Percentiles rank a stretch among this genome's conserved stretches.
Conservation (phyloP, 2,113 vertebrate genomes). For the Bos indicus region DNA sequence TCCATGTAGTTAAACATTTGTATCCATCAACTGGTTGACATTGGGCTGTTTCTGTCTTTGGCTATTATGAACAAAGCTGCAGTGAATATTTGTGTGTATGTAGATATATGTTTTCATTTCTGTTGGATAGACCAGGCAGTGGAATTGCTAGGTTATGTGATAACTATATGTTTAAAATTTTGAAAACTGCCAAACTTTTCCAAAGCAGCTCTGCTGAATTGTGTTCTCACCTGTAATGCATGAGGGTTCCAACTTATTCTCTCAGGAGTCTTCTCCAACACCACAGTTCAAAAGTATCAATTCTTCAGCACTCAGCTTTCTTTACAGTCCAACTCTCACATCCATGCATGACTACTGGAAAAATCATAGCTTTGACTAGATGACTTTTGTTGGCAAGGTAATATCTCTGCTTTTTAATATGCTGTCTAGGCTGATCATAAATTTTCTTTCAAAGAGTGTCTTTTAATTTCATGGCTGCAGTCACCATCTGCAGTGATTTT, state of each 20-base stretch:
- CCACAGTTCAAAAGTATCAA: neutral
- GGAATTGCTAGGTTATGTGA: neutral
- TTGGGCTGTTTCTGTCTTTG: neutral
- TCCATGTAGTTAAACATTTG: neutral
- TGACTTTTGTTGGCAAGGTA: neutral
- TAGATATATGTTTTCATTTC: neutral
- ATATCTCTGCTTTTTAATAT: neutral
- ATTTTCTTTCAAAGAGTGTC: neutral
- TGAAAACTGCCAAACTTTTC: neutral
- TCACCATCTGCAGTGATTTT: neutral
- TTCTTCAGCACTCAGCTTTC: accelerated
- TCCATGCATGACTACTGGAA: neutral
- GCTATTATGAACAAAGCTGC: neutral
- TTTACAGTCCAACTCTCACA: neutral
- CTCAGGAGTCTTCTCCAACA: neutral
- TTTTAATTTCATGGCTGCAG: neutral
- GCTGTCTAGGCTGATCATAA: neutral
- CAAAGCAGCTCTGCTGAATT: neutral
- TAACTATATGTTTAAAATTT: neutral
- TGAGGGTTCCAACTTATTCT: neutral
- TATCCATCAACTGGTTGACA: neutral
- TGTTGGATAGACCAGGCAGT: neutral
- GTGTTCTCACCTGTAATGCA: neutral
- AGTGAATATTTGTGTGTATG: neutral
- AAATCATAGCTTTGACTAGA: neutral